Evolutionary conservation across 2,113 vertebrate genomes (phyloP).

Genomic region (Antennarius striatus): DNA sequence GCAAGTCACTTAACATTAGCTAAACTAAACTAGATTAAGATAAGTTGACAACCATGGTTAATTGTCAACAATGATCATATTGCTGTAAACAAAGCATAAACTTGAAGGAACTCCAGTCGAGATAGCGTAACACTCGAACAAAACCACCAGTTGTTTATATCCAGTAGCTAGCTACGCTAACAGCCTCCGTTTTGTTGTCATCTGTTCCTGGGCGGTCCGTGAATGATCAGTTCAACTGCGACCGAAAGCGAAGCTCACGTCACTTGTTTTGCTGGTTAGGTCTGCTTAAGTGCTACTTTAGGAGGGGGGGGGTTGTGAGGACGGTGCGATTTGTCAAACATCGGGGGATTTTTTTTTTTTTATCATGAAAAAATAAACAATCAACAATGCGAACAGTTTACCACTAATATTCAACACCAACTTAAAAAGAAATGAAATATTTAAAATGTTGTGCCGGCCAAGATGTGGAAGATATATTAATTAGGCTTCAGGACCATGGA

Average conservation of each 20-base stretch:
- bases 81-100: not conserved
- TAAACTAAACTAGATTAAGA: constrained; percentile 35
- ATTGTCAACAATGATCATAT: constrained; percentile 4
- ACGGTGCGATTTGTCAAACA: no score
- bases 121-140: constrained; percentile 24
- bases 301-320: no score
- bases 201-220: constrained; percentile 47
- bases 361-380: no score
- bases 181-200: constrained; percentile 78
- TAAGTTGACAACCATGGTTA: constrained; percentile 41
- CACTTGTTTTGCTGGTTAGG: not conserved
- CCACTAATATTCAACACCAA: no score
- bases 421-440: no score
- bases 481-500: no score
- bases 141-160: constrained; percentile 45
- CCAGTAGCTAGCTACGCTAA: constrained; percentile 65
- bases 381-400: no score
- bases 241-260: not conserved
- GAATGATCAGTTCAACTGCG: constrained; percentile 13
- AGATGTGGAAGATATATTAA: no score
- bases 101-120: constrained; percentile 6
- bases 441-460: no score
- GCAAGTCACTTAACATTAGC: constrained; percentile 52
- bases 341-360: no score
- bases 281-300: no score